A percentile compares a stretch with the other conserved stretches of the same genome.
Conservation (phyloP, 2,113 vertebrate species). For the Cebus imitator region DNA sequence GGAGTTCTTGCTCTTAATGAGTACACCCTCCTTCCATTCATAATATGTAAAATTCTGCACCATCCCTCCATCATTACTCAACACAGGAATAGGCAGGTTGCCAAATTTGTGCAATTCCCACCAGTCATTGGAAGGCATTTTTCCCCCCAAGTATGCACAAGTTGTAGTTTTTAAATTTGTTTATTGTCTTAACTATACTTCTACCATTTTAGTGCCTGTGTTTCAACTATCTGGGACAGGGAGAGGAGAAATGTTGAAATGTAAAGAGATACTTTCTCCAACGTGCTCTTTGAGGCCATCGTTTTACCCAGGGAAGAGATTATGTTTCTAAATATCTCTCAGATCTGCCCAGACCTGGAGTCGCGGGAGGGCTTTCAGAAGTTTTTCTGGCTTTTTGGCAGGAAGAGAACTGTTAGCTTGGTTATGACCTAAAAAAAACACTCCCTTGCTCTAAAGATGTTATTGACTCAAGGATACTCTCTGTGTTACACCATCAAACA, state of each 20-base stretch:
- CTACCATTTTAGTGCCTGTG: not conserved
- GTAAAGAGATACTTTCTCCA: not conserved
- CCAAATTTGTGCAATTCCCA: not conserved
- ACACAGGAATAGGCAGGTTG: not conserved
- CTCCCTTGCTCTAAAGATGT: conserved; percentile 7
- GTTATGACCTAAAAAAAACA: conserved; percentile 43
- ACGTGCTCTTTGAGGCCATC: not conserved
- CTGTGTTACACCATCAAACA: not conserved
- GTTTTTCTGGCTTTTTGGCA: conserved; percentile 33
- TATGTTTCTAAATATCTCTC: not conserved
- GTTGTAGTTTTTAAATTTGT: not conserved
- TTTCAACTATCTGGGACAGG: not conserved
- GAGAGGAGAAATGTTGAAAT: not conserved
- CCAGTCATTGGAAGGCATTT: not conserved
- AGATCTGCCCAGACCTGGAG: not conserved
- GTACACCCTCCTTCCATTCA: not conserved
- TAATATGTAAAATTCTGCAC: not conserved
- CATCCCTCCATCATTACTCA: not conserved
- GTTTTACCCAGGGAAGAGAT: not conserved
- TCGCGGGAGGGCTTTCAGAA: not conserved
- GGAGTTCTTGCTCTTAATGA: not conserved
- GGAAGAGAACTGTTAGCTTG: conserved; percentile 7
- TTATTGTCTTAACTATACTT: not conserved
- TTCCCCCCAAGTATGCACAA: not conserved
- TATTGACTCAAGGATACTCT: not conserved